phyloP scores from a whole-genome alignment of 2,797 vertebrate genomes.

The Nannoperca obscura region DNA sequence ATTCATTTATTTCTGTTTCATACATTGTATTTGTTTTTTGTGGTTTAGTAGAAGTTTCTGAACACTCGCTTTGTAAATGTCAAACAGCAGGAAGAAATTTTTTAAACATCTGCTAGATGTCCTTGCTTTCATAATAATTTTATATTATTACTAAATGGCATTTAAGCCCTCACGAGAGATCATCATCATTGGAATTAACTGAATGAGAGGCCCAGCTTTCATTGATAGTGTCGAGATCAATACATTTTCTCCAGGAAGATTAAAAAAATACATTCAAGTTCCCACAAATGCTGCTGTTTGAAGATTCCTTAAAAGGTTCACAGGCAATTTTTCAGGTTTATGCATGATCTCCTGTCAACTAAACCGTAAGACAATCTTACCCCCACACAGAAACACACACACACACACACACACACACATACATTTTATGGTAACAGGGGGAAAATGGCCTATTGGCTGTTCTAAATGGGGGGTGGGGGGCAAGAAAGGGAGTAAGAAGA shows the following conservation, averaged over 20 bases:
- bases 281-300: not conserved
- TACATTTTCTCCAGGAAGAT: conserved; percentile 10
- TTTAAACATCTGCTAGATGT: not conserved
- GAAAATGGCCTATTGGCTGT: conserved; percentile 11
- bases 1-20: no score
- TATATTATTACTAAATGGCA: conserved; percentile 6
- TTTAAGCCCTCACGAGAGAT: not conserved
- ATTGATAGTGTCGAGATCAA: not conserved
- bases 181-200: conserved; percentile 3
- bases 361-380: not conserved
- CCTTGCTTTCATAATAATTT: not conserved
- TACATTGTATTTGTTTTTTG: no score
- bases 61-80: no score
- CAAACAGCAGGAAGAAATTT: not conserved
- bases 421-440: conserved; percentile 11
- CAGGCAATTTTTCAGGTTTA: not conserved
- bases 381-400: not conserved
- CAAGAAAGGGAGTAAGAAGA: not conserved
- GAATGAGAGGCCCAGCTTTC: not conserved
- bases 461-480: conserved; percentile 12
- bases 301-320: not conserved
- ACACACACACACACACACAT: no score
- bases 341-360: not conserved
- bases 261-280: not conserved
- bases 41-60: no score